Evolutionary conservation across 2,888 invertebrate genomes (phyloP).

Genomic region (Zygothrica quintamaculata): DNA sequence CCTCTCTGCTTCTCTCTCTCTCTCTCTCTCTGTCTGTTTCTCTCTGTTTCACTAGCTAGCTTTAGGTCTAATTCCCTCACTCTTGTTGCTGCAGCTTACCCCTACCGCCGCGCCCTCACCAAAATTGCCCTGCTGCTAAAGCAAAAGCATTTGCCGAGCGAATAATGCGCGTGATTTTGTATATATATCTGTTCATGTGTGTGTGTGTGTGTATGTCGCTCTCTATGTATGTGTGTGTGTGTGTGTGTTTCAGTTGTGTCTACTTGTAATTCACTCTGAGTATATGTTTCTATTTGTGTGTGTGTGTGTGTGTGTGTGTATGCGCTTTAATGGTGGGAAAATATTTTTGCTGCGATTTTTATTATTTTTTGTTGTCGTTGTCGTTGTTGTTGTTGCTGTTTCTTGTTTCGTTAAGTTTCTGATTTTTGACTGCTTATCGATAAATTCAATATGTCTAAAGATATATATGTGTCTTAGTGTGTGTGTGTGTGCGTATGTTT

Average conservation of each 20-base stretch:
- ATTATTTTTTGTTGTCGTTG: slow-evolving; percentile 1
- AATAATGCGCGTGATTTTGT: slow-evolving; percentile 61
- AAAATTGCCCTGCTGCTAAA: slow-evolving; percentile 25
- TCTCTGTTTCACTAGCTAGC: slow-evolving; percentile 2
- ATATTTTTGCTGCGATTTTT: slow-evolving; percentile 63
- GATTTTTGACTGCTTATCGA: slow-evolving; percentile 26
- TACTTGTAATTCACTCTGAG: no score
- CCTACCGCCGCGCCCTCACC: no score
- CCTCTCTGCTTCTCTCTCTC: slow-evolving; percentile 4
- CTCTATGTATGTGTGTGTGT: slow-evolving; percentile 21
- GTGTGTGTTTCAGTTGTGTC: slow-evolving; percentile 14
- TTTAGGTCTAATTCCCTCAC: not conserved
- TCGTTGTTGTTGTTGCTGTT: slow-evolving; percentile 24
- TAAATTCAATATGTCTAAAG: slow-evolving; percentile 36
- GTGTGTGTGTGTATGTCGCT: slow-evolving; percentile 43
- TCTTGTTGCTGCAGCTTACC: not conserved
- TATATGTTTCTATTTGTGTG: slow-evolving; percentile 16
- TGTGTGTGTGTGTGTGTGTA: slow-evolving; percentile 29
- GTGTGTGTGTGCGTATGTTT: slow-evolving; percentile 1
- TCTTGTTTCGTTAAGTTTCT: slow-evolving; percentile 18
- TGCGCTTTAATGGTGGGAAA: slow-evolving; percentile 74
- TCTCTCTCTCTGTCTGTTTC: slow-evolving; percentile 1
- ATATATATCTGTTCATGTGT: slow-evolving; percentile 51
- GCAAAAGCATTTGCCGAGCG: slow-evolving; percentile 61
- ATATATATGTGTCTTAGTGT: slow-evolving; percentile 8